Conservation (phyloP, 2,113 vertebrate species). For the Cricetomys ansorgei region DNA sequence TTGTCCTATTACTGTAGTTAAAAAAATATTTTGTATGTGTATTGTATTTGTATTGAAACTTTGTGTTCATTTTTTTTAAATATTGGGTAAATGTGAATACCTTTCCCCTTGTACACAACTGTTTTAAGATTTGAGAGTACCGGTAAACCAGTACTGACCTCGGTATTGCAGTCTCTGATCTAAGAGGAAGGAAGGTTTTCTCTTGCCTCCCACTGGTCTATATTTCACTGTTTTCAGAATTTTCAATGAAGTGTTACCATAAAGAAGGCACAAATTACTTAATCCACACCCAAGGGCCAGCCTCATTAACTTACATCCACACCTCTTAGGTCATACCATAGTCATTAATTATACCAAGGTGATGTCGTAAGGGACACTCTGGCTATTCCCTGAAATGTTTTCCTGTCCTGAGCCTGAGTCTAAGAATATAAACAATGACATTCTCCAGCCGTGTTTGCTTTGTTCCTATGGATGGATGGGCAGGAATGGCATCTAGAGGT, state of each 20-base stretch:
- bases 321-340: background rate
- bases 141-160: background rate
- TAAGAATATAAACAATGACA: background rate
- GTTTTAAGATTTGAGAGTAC: background rate
- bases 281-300: background rate
- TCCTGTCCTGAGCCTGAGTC: background rate
- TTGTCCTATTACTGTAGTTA: background rate
- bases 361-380: background rate
- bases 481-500: background rate
- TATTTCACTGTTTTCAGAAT: conserved; percentile 31
- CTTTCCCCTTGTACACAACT: background rate
- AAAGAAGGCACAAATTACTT: conserved; percentile 31
- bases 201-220: background rate
- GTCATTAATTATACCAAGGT: background rate
- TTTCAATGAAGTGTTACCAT: conserved; percentile 25
- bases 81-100: background rate
- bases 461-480: background rate
- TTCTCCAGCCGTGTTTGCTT: background rate
- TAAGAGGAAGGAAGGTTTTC: background rate
- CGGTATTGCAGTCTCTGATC: background rate
- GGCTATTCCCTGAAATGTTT: background rate
- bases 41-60: too few relatives aligned
- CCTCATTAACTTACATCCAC: background rate
- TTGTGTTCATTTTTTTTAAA: background rate
- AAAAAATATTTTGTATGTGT: background rate